A percentile compares a stretch with the other conserved stretches of the same genome.
Conservation (phyloP, 1,140 invertebrate species). For the Apis dorsata region DNA sequence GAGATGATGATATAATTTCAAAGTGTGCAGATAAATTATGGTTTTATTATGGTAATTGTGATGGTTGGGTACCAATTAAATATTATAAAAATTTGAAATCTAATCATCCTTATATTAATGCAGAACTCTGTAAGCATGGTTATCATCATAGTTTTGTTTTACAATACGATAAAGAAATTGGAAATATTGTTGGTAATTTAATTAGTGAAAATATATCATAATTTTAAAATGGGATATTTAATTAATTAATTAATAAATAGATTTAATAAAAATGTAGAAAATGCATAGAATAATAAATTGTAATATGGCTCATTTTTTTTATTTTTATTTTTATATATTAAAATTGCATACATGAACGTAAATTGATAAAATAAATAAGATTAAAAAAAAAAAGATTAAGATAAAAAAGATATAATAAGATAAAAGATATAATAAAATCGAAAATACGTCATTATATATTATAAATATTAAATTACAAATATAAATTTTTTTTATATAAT, state of each 20-base stretch:
- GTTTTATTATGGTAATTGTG: conserved; percentile 88
- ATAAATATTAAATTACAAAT: neutral
- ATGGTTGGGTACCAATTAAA: conserved; percentile 87
- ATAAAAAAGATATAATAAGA: neutral
- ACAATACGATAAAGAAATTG: conserved; percentile 82
- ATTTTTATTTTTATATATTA: neutral
- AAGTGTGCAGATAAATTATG: conserved; percentile 83
- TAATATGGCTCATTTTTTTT: neutral
- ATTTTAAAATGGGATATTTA: neutral
- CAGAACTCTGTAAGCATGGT: conserved; percentile 83
- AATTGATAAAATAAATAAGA: neutral
- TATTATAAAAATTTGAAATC: conserved; percentile 84
- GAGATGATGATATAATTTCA: conserved; percentile 81
- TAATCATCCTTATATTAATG: conserved; percentile 83
- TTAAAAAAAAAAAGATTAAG: neutral
- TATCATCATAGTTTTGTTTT: conserved; percentile 90
- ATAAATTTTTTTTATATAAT: neutral
- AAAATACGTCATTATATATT: neutral
- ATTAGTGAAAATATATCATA: conserved; percentile 75
- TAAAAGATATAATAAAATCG: neutral
- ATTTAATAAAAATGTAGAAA: neutral
- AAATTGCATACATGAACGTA: neutral
- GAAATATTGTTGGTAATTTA: conserved; percentile 81
- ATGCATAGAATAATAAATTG: neutral
- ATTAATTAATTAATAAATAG: neutral